A percentile compares a stretch with the other conserved stretches of the same genome.
phyloP scores from a whole-genome alignment of 1,140 invertebrate genomes.

The Melipona quadrifasciata region DNA sequence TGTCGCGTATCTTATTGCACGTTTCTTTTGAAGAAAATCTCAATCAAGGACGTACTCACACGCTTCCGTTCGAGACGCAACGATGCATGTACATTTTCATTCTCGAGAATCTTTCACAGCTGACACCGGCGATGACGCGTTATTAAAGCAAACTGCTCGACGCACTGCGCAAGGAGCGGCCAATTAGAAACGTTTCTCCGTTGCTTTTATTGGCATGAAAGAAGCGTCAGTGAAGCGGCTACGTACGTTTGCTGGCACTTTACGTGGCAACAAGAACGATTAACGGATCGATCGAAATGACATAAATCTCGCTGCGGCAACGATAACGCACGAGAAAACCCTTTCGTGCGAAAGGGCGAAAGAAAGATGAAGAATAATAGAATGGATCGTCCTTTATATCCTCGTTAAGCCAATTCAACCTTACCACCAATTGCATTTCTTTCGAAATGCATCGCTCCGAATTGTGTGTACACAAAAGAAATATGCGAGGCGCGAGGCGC shows the following conservation, averaged over 20 bases:
- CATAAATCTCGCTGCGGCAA: neutral
- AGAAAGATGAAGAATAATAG: neutral
- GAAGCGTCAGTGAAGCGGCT: neutral
- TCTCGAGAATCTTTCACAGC: constrained; percentile 22
- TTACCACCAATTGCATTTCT: neutral
- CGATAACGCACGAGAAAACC: neutral
- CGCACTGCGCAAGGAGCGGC: neutral
- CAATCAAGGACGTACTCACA: neutral
- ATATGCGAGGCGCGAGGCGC: neutral
- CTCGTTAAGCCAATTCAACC: neutral
- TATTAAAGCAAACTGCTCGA: constrained; percentile 7
- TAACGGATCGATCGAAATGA: neutral
- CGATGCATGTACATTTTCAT: neutral
- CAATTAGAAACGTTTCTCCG: constrained; percentile 13
- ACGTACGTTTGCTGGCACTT: constrained; percentile 8
- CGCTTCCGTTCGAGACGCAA: neutral
- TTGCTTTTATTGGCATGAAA: neutral
- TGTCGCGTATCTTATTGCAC: constrained; percentile 25
- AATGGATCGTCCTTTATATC: no score
- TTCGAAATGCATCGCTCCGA: constrained; percentile 6
- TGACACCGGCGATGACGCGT: constrained; percentile 29
- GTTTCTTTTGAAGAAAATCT: constrained; percentile 6
- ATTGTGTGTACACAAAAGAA: constrained; percentile 25
- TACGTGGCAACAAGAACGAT: neutral
- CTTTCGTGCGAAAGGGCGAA: no score